A percentile compares a stretch with the other conserved stretches of the same genome.
These are phyloP conservation scores for Scaptomyza polygonia DNA, from an alignment of 2,888 invertebrate species.

Conservation along the genomic window DNA sequence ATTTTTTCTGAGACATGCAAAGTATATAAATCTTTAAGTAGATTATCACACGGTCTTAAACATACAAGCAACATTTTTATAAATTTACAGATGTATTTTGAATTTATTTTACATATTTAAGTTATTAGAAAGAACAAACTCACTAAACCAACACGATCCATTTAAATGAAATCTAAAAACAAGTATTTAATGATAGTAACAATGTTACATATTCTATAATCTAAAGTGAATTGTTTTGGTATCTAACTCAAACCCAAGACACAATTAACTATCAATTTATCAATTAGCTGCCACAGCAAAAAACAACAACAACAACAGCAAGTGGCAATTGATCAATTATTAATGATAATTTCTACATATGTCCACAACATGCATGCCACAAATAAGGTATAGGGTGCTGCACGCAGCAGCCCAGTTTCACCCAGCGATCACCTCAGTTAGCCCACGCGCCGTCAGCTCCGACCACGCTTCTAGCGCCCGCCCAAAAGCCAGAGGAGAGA, in stretches of 20 bases:
- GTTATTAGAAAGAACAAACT: neutral
- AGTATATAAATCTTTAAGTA: no score
- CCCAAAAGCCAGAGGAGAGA: conserved; percentile 32
- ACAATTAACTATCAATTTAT: conserved; percentile 33
- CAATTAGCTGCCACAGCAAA: conserved; percentile 22
- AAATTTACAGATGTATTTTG: no score
- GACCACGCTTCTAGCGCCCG: conserved; percentile 63
- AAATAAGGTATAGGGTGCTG: conserved; percentile 39
- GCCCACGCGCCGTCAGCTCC: conserved; percentile 49
- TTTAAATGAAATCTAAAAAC: neutral
- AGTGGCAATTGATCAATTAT: conserved; percentile 36
- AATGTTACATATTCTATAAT: neutral
- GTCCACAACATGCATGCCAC: neutral
- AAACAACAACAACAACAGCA: conserved; percentile 14
- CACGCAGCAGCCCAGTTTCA: conserved; percentile 17
- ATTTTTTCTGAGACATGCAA: neutral
- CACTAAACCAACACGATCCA: neutral
- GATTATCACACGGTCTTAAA: no score
- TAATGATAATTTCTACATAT: conserved; percentile 22
- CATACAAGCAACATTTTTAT: no score
- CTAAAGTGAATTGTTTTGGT: conserved; percentile 7
- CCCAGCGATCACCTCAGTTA: conserved; percentile 29
- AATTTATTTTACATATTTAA: no score
- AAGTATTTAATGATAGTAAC: neutral
- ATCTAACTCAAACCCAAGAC: neutral